Evolutionary conservation across 2,113 vertebrate species (phyloP).

Genomic region (Burhinus bistriatus): DNA sequence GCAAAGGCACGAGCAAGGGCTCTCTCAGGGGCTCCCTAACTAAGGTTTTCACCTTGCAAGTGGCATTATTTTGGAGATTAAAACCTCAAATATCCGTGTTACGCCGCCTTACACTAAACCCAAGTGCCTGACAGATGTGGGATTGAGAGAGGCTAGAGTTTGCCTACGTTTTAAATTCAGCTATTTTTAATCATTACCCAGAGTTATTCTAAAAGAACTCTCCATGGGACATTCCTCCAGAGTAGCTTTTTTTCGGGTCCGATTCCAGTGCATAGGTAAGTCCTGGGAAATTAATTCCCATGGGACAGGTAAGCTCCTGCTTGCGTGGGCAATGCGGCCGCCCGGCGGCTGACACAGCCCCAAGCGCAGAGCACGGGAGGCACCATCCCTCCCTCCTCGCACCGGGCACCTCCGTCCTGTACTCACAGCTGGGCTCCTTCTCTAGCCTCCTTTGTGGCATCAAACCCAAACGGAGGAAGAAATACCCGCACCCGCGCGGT

Average conservation of each 20-base stretch:
- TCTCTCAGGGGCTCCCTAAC: neutral
- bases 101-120: neutral
- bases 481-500: neutral
- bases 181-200: accelerated
- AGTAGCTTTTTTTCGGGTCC: neutral
- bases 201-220: neutral
- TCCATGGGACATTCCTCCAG: accelerated
- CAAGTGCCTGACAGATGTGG: neutral
- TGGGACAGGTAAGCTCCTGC: neutral
- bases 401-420: accelerated
- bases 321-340: accelerated
- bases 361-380: neutral
- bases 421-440: neutral
- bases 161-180: accelerated
- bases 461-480: accelerated
- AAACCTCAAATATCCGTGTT: neutral
- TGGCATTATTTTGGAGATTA: neutral
- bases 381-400: neutral
- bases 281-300: neutral
- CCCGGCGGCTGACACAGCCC: neutral
- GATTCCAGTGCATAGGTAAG: accelerated
- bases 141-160: neutral
- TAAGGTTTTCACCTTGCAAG: neutral
- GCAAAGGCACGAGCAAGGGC: neutral
- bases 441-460: neutral